Conservation (phyloP, 2,888 invertebrate species). For the Allolobophora icterica region DNA sequence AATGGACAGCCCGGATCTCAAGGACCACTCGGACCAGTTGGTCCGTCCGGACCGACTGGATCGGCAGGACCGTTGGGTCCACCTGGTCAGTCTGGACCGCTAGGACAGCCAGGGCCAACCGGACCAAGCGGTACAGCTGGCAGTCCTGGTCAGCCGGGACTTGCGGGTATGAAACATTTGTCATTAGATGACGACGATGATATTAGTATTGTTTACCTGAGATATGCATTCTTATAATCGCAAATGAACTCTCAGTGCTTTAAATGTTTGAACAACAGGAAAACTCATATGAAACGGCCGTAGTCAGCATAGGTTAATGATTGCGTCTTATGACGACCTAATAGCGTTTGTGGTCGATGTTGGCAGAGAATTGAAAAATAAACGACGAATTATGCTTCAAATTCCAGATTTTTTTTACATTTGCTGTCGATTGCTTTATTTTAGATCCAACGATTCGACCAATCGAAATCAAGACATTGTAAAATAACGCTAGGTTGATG, state of each 20-base stretch:
- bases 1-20: constrained; percentile 40
- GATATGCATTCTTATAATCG: not conserved
- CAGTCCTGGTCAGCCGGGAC: constrained; percentile 40
- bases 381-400: not conserved
- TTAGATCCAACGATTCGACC: too few relatives aligned
- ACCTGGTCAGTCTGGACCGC: constrained; percentile 68
- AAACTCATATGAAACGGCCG: not conserved
- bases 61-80: constrained; percentile 65
- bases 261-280: not conserved
- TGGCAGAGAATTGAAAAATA: not conserved
- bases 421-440: too few relatives aligned
- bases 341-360: not conserved
- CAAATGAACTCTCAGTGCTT: not conserved
- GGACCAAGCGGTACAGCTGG: constrained; percentile 41
- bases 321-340: not conserved
- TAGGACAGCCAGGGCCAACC: constrained; percentile 49
- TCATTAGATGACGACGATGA: not conserved
- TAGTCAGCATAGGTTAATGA: not conserved
- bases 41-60: constrained; percentile 64
- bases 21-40: constrained; percentile 73
- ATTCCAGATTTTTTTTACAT: not conserved
- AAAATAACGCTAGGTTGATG: too few relatives aligned
- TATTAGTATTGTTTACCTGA: not conserved
- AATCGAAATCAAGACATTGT: too few relatives aligned
- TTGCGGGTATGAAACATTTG: constrained; percentile 29